Evolutionary conservation across 2,888 invertebrate genomes (phyloP).

Genomic region (Proisotoma minuta): DNA sequence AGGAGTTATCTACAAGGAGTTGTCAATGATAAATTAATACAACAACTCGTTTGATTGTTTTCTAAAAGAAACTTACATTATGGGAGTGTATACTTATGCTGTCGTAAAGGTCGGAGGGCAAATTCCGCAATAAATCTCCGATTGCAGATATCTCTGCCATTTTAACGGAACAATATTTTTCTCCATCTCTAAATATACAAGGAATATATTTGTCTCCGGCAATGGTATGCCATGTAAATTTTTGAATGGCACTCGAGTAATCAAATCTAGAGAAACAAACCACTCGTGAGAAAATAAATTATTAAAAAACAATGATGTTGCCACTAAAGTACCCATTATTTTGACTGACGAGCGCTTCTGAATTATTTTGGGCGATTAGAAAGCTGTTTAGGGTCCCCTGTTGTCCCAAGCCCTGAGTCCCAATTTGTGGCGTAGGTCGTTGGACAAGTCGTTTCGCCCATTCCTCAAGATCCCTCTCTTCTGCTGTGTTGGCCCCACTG

Average conservation of each 20-base stretch:
- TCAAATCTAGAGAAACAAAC: constrained; percentile 34
- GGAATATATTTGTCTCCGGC: constrained; percentile 58
- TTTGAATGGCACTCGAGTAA: constrained; percentile 40
- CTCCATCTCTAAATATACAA: constrained; percentile 75
- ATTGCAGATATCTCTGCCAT: constrained; percentile 83
- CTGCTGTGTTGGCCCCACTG: constrained; percentile 17
- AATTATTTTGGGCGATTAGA: background rate
- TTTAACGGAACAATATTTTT: constrained; percentile 86
- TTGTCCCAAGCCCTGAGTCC: background rate
- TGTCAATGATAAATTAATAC: constrained; percentile 22
- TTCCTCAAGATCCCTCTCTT: constrained; percentile 39
- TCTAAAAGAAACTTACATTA: constrained; percentile 25
- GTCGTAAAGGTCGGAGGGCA: constrained; percentile 44
- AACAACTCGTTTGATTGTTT: background rate
- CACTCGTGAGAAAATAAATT: constrained; percentile 1
- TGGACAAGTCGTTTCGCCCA: constrained; percentile 40
- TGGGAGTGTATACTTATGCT: constrained; percentile 30
- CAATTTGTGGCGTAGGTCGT: constrained; percentile 29
- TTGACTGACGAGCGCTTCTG: background rate
- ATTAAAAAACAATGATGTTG: background rate
- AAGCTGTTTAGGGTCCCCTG: constrained; percentile 6
- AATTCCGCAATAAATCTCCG: constrained; percentile 29
- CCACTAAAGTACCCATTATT: background rate
- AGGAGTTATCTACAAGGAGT: constrained; percentile 61
- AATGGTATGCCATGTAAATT: constrained; percentile 41